Conservation (phyloP, 2,113 vertebrate species). For the Xenotilapia caudafasciata region DNA sequence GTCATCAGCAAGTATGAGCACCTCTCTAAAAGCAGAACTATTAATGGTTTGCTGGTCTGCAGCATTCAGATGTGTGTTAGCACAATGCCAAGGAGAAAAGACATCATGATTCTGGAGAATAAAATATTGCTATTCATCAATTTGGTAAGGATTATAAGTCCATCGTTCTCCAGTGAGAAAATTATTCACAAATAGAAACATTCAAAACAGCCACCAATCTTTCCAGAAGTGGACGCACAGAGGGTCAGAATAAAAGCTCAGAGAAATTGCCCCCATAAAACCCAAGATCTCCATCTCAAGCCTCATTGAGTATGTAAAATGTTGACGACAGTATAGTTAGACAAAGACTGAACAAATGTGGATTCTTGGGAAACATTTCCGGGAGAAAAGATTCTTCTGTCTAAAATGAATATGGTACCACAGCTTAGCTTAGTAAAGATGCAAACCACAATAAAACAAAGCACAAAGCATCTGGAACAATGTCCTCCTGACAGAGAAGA, state of each 20-base stretch:
- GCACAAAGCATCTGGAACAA: not conserved
- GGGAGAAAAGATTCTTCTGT: not conserved
- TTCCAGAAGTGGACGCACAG: accelerated
- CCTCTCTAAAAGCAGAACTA: not conserved
- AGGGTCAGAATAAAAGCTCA: not conserved
- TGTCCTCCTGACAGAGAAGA: not conserved
- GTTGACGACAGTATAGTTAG: not conserved
- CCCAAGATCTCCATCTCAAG: not conserved
- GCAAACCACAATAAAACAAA: not conserved
- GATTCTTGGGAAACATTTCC: not conserved
- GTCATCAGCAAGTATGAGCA: not conserved
- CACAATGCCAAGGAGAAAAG: not conserved
- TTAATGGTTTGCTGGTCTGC: not conserved
- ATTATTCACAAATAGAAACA: not conserved
- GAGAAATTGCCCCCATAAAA: not conserved
- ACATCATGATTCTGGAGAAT: not conserved
- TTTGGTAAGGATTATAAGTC: not conserved
- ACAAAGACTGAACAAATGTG: not conserved
- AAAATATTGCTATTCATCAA: not conserved
- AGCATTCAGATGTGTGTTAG: not conserved
- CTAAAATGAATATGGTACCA: not conserved
- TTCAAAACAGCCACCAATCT: not conserved
- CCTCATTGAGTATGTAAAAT: not conserved
- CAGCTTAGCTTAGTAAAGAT: not conserved
- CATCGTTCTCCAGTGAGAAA: not conserved